Evolutionary conservation across 1,140 invertebrate species (phyloP), one percentile per base, ranked within the genome.

Genomic region (Drosophila mayri): DNA sequence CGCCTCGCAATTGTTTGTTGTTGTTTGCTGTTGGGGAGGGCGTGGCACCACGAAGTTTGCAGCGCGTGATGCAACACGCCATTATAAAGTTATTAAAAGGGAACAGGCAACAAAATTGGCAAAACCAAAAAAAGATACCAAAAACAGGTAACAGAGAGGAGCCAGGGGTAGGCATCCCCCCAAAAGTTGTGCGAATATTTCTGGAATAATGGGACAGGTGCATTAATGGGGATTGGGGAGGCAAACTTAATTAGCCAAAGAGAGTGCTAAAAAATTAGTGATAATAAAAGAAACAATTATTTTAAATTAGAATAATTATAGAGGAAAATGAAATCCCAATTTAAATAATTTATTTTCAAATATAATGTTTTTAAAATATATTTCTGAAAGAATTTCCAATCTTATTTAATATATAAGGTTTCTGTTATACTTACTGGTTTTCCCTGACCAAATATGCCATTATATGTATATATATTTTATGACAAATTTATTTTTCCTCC

Each of bases 1-100:
- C 50, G 50, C 50, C 37, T 54, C 18, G 50, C 50, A 54, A 54
- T 54, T 54, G 50, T 54, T 54, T 54, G 50, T 54, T 54, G 50
- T 54, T 50, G 47, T 50, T 49, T 49, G 46, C 28, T 50, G 47
- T 25, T 28, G 18, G 65, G 71, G 58, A n/a, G n/a, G 85, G 85
- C 85, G 84, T 90, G 81, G 57, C 78, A 71, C 72, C 66, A 75
- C 75, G 74, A 81, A 81, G 84, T 64, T 70, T 84, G 28, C 67
- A 58, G 59, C 77, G 84, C 84, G 84, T 87, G 84, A 88, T 87
- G 75, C 84, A 88, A 87, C 84, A 87, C 80, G 70, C 85, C 85
- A 90, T 90, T 90, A 90, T 90, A 90, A 90, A 90, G 85, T 90
- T 90, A 90, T 90, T 90, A 90, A 90, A 90, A 87, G 84, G 65